These are phyloP conservation scores for Meloidogyne floridensis DNA, from an alignment of 1,140 invertebrate species.

Conservation along the genomic window DNA sequence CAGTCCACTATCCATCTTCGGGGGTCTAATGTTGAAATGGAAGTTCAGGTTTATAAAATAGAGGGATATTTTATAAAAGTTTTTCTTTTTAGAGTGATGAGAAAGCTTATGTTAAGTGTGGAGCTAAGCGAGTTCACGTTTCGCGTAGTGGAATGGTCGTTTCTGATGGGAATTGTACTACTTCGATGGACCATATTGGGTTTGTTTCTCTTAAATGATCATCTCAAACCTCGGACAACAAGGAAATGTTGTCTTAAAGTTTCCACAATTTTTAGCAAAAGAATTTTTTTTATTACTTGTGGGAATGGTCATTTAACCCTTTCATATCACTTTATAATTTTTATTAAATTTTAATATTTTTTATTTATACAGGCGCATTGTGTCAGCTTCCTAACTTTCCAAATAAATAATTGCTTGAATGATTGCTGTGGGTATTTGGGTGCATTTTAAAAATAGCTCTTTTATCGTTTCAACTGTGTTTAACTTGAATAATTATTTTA, in stretches of 20 bases:
- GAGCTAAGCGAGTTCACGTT: slow-evolving; percentile 38
- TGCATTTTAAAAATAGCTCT: slow-evolving; percentile 1
- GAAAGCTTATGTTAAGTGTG: slow-evolving; percentile 41
- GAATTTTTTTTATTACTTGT: too few species aligned
- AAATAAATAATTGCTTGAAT: not conserved
- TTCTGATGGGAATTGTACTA: slow-evolving; percentile 39
- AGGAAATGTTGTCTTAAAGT: too few species aligned
- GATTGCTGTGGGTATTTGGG: not conserved
- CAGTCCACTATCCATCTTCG: slow-evolving; percentile 19
- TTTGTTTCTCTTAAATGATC: not conserved
- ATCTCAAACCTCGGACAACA: too few species aligned
- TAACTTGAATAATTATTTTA: not conserved
- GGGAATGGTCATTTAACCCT: too few species aligned
- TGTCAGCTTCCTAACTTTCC: slow-evolving; percentile 32
- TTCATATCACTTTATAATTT: too few species aligned
- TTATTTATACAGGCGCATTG: slow-evolving; percentile 25
- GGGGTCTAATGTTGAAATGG: slow-evolving; percentile 33
- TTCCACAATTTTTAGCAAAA: too few species aligned
- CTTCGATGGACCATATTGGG: slow-evolving; percentile 41
- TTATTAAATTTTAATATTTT: not conserved
- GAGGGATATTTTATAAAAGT: not conserved
- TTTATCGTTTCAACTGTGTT: not conserved
- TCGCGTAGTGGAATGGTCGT: slow-evolving; percentile 42
- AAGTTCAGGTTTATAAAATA: slow-evolving; percentile 29
- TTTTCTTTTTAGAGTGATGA: slow-evolving; percentile 23